Base-by-base conservation (phyloP, 2,113 vertebrate species). In the Oryzias javanicus region DNA sequence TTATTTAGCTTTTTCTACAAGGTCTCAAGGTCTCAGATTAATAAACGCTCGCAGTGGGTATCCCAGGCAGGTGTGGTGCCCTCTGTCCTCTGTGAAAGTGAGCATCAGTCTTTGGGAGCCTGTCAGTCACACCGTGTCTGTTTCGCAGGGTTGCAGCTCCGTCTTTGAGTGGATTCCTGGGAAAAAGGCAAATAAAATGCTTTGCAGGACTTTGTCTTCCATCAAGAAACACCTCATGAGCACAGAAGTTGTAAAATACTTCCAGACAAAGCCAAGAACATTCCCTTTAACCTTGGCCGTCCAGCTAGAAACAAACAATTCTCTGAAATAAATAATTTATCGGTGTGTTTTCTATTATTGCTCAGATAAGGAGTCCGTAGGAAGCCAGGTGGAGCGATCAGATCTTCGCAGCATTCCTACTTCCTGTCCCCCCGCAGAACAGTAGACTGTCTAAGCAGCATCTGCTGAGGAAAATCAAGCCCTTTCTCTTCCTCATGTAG, bases 381-480 rank as follows among this genome's bases (percentile, higher is more conserved):
- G 83, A 86, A 80, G 85, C 87, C 84, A 90, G 82, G 82, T 87
- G 77, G 85, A 76, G 85, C 76, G 72, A 89, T 83, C 86, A 88
- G 84, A 84, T 90, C 82, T 84, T 82, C 83, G 61, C 81, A 86
- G 84, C 86, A 77, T 78, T 76, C 81, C 77, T 69, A 81, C 85
- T 88, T 87, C 79, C 79, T 89, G 86, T 80, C 89, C 83, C 76
- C 22, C 79, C 79, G 73, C 79, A 80, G 73, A 83, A 86, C 4
- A 60, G 79, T 51, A 55, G 83, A 78, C 84, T 86, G 87, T 89
- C 86, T 84, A 84, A 77, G 87, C 78, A 90, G 88, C 86, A 91
- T 90, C 90, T 91, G 91, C 88, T 75, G 81, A 82, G 85, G 84
- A 89, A 91, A 92, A 92, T 90, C 90, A 91, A 87, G 84, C 86